Percentiles rank a stretch among this genome's conserved stretches.
Evolutionary conservation across 2,797 vertebrate species (phyloP).

Genomic region (Cichlasoma orientale): DNA sequence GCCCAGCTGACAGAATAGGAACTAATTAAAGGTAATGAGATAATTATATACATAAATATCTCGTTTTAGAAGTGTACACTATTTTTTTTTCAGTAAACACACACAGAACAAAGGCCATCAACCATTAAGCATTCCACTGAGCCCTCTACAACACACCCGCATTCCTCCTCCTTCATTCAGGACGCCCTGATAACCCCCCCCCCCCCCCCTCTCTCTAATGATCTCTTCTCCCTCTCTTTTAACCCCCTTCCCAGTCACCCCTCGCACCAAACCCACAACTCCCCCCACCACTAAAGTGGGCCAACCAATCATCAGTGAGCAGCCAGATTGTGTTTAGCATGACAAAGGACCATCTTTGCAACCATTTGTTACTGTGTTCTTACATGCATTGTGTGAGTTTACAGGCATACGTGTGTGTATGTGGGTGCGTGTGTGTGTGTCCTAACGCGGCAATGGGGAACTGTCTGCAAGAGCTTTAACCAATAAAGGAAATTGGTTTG

Average conservation of each 20-base stretch:
- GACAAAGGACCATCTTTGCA: constrained; percentile 72
- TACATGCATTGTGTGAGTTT: constrained; percentile 20
- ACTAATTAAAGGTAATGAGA: constrained; percentile 53
- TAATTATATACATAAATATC: constrained; percentile 38
- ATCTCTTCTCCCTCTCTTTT: constrained; percentile 41
- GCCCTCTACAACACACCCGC: constrained; percentile 62
- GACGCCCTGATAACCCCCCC: constrained; percentile 51
- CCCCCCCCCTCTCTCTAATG: constrained; percentile 27
- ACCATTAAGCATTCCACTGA: constrained; percentile 59
- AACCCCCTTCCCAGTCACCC: constrained; percentile 6
- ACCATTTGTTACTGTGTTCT: constrained; percentile 43
- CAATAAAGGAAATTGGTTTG: constrained; percentile 68
- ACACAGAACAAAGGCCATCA: constrained; percentile 61
- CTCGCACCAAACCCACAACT: constrained; percentile 13
- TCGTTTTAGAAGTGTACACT: neutral
- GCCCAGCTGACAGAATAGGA: constrained; percentile 61
- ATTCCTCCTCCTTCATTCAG: constrained; percentile 62
- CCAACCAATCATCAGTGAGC: constrained; percentile 65
- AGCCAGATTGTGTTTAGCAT: constrained; percentile 75
- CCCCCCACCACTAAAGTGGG: constrained; percentile 56
- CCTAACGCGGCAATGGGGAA: constrained; percentile 14
- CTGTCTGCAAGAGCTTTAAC: constrained; percentile 36
- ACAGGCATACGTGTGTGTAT: constrained; percentile 9
- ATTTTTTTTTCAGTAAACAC: constrained; percentile 4
- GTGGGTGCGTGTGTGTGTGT: constrained; percentile 12